Evolutionary conservation across 2,113 vertebrate species (phyloP), one percentile per base, ranked within the genome.

Genomic region (Seriola quinqueradiata): DNA sequence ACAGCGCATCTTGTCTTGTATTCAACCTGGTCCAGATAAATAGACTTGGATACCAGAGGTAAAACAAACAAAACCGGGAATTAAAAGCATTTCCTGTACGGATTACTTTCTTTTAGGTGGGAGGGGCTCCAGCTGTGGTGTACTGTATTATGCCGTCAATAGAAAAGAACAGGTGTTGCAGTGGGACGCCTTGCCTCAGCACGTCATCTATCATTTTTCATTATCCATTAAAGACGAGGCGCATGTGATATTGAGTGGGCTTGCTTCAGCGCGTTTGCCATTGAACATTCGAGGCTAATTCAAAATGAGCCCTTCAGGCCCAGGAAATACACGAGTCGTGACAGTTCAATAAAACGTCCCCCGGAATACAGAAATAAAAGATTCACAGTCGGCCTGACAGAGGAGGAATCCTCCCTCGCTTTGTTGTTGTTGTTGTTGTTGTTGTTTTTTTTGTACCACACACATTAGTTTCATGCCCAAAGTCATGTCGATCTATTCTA

Each of bases 261-360:
- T 86, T 86, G 92, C 90, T 93, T 80, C 85, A 72, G 66, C 67
- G 90, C 75, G 61, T 73, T 73, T 68, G 87, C 90, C 92, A 88
- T 87, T 91, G 90, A 92, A 83, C 87, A 80, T 83, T 87, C 59
- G 65, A 89, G 60, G 88, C 82, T 94, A 91, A 95, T 95, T 92
- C 91, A 88, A 90, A 90, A 89, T 77, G 90, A 94, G 90, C 70
- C 84, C 89, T 89, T 94, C 88, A 91, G 86, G 87, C 74, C 25
- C 77, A 68, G 92, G 90, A 94, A 91, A 89, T 81, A 81, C 90
- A 86, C 75, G 23, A 84, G 84, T 85, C 84, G 77, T 92, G 92
- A 91, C 92, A 90, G 92, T 92, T 93, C 92, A 90, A 94, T 94
- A 92, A 90, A 94, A 88, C 67, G 6, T 12, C 75, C 63, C 25